Evolutionary conservation across 2,113 vertebrate genomes (phyloP).

Genomic region (Paraplagusia blochii): DNA sequence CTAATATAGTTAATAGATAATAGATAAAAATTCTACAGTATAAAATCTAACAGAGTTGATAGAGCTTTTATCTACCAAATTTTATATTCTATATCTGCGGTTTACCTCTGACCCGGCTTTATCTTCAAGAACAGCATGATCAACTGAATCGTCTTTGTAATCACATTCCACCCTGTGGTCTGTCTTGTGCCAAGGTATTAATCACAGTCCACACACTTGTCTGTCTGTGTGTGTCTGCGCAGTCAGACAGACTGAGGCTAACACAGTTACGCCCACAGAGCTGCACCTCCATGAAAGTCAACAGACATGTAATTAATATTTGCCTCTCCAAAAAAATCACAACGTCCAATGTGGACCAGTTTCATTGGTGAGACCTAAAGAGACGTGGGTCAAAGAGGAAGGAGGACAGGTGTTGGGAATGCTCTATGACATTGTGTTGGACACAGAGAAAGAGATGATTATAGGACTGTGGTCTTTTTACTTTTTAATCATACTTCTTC

Average conservation of each 20-base stretch:
- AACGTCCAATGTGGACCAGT: neutral
- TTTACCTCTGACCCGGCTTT: constrained; percentile 6
- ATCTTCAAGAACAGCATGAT: constrained; percentile 3
- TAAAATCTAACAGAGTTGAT: no score
- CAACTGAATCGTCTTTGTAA: constrained; percentile 31
- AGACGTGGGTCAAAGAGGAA: neutral
- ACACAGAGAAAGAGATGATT: no score
- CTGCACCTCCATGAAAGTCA: constrained; percentile 16
- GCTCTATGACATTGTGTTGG: no score
- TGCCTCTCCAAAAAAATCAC: constrained; percentile 14
- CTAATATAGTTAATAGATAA: no score
- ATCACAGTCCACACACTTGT: constrained; percentile 33
- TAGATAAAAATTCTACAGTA: no score
- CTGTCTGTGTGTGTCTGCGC: constrained; percentile 1
- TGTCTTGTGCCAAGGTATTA: constrained; percentile 41
- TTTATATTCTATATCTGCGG: no score
- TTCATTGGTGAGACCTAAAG: no score
- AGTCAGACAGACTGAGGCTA: constrained; percentile 3
- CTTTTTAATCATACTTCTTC: no score
- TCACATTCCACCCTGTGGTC: constrained; percentile 40
- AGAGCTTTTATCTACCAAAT: no score
- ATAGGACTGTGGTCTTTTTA: no score
- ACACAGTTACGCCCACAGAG: constrained; percentile 2
- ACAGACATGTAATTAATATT: constrained; percentile 9
- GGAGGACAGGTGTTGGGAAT: no score